Conservation (phyloP, 2,797 vertebrate species). For the Gastrophryne carolinensis region DNA sequence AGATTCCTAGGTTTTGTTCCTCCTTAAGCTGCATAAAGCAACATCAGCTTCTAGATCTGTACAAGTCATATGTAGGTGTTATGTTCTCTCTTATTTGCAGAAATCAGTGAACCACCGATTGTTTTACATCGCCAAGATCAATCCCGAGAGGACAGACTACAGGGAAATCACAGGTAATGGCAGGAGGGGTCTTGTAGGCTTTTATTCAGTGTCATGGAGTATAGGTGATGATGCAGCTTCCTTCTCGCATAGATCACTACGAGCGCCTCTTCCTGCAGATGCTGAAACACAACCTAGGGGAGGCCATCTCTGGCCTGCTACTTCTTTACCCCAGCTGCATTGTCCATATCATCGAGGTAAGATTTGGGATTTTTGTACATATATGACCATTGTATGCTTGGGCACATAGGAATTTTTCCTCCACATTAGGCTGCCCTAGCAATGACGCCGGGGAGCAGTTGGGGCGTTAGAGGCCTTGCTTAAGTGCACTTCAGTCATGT, state of each 20-base stretch:
- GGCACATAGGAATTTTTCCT: too few species aligned
- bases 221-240: too few species aligned
- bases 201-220: neutral
- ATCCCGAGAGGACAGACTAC: neutral
- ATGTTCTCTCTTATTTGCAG: neutral
- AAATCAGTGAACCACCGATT: neutral
- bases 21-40: too few species aligned
- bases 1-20: too few species aligned
- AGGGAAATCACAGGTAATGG: constrained; percentile 1
- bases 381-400: too few species aligned
- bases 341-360: constrained; percentile 48
- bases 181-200: neutral
- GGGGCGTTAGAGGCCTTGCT: too few species aligned
- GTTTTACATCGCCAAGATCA: neutral
- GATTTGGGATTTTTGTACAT: neutral
- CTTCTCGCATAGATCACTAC: constrained; percentile 31
- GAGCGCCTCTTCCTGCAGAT: constrained; percentile 19
- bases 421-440: neutral
- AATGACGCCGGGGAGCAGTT: too few species aligned
- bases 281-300: constrained; percentile 21
- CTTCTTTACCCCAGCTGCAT: constrained; percentile 28
- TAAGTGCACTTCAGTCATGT: too few species aligned
- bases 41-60: too few species aligned
- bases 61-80: neutral
- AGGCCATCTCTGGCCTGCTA: constrained; percentile 37